Evolutionary conservation across 64 coral and sea anemone genomes (phyloP).

Genomic region (Stichodactyla mertensii): DNA sequence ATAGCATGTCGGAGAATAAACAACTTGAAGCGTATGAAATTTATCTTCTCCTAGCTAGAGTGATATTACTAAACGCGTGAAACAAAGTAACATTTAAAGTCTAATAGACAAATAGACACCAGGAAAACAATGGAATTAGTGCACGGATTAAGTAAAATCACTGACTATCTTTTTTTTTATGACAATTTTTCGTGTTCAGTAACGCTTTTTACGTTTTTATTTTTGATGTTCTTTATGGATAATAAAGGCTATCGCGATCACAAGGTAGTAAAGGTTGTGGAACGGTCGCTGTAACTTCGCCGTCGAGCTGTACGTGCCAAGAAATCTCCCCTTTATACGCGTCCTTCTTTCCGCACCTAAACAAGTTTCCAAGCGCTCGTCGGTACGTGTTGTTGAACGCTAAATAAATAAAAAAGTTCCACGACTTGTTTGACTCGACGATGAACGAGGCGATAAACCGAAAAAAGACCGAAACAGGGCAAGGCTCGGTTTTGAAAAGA

Average conservation of each 20-base stretch:
- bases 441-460: constrained; percentile 28
- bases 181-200: no score
- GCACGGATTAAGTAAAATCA: no score
- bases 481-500: constrained; percentile 5
- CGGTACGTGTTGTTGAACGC: constrained; percentile 36
- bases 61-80: no score
- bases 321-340: not conserved
- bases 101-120: no score
- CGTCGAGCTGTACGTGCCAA: not conserved
- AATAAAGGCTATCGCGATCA: not conserved
- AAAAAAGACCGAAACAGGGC: not conserved
- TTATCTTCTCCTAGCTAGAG: no score
- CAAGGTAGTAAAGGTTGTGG: not conserved
- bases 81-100: no score
- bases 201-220: not conserved
- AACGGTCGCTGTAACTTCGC: not conserved
- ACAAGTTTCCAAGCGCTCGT: constrained; percentile 7
- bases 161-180: no score
- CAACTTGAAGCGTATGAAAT: no score
- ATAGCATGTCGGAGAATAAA: no score
- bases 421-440: constrained; percentile 38
- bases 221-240: not conserved
- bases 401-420: constrained; percentile 39
- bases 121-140: no score
- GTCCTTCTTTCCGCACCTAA: not conserved